A percentile compares a stretch with the other conserved stretches of the same genome.
Conservation (phyloP, 2,888 invertebrate species). For the Acleris sparsana region DNA sequence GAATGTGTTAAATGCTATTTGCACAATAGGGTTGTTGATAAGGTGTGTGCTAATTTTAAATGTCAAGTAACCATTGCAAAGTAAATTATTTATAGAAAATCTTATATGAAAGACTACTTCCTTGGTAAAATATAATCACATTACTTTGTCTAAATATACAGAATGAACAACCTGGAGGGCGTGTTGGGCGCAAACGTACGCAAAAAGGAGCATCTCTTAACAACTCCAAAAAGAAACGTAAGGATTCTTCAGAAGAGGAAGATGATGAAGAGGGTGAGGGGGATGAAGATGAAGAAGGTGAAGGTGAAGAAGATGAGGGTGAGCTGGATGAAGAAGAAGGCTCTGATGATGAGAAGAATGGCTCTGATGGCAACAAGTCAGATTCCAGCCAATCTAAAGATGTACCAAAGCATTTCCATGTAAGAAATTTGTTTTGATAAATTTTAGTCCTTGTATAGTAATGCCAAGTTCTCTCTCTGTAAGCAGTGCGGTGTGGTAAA, state of each 20-base stretch:
- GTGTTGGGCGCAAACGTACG: constrained; percentile 67
- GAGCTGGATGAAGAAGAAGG: constrained; percentile 78
- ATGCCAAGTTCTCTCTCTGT: no score
- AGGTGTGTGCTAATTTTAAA: no score
- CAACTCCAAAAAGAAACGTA: constrained; percentile 77
- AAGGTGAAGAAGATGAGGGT: constrained; percentile 74
- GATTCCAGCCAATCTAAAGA: constrained; percentile 82
- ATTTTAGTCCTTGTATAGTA: no score
- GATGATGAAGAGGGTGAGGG: constrained; percentile 70
- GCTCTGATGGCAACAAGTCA: constrained; percentile 80
- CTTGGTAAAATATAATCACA: neutral
- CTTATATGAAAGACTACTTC: neutral
- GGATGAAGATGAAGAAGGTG: constrained; percentile 70
- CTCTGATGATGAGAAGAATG: constrained; percentile 81
- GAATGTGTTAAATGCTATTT: no score
- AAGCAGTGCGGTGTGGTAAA: no score
- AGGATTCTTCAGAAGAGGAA: constrained; percentile 60
- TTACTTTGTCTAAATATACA: constrained; percentile 39
- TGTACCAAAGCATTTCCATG: constrained; percentile 83
- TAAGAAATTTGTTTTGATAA: constrained; percentile 48
- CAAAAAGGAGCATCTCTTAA: constrained; percentile 58
- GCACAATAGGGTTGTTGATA: no score
- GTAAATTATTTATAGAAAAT: no score
- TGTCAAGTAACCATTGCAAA: no score
- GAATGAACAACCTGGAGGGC: constrained; percentile 64